Evolutionary conservation across 2,797 vertebrate genomes (phyloP).

Genomic region (Tinamus major): DNA sequence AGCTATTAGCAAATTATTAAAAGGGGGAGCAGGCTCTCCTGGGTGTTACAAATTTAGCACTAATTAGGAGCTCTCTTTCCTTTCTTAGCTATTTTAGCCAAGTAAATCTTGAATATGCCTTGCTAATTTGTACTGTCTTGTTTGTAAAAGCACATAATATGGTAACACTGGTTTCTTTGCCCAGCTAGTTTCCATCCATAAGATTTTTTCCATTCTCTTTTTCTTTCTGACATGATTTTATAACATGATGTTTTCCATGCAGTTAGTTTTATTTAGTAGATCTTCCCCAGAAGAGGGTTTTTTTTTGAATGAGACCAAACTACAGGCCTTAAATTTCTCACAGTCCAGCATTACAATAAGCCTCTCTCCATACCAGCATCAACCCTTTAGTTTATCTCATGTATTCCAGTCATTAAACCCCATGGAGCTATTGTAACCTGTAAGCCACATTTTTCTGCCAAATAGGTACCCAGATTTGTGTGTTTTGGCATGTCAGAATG

Average conservation of each 20-base stretch:
- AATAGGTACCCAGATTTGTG: not conserved
- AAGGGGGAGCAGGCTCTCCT: not conserved
- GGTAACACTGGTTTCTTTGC: constrained; percentile 16
- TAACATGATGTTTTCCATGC: not conserved
- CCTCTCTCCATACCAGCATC: not conserved
- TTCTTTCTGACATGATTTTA: not conserved
- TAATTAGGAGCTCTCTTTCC: constrained; percentile 39
- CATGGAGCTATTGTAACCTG: not conserved
- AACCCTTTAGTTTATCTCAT: not conserved
- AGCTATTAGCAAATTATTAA: constrained; percentile 54
- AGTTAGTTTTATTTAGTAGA: not conserved
- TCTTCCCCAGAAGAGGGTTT: not conserved
- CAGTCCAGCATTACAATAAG: not conserved
- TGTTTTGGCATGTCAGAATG: constrained; percentile 16
- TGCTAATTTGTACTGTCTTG: constrained; percentile 44
- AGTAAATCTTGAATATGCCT: constrained; percentile 36
- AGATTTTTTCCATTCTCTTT: not conserved
- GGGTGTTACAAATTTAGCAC: constrained; percentile 51
- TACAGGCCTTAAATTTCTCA: not conserved
- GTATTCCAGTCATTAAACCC: not conserved
- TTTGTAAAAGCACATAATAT: constrained; percentile 41
- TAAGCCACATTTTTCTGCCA: not conserved
- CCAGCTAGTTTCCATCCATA: not conserved
- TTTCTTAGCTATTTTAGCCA: constrained; percentile 44
- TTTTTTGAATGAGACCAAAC: not conserved